Base-by-base conservation (phyloP, 1,140 invertebrate species). In the Nebria ingens region DNA sequence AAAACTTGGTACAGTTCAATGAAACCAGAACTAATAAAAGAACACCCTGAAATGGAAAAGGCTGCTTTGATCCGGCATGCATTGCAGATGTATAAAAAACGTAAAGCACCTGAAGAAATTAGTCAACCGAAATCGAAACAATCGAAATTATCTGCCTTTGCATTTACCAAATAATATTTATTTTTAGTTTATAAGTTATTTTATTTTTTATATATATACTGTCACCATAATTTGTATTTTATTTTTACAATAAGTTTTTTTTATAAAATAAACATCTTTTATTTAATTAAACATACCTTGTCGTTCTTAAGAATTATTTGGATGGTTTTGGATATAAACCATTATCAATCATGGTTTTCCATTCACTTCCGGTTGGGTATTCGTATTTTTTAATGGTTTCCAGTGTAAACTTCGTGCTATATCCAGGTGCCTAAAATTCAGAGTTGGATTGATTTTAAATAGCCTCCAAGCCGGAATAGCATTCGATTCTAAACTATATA, bases 331-430 rank as follows among this genome's bases (percentile, higher is more conserved):
- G 56, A 58, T 68, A 73, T 6, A 68, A 52, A 20, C 71, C 71
- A 56, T 69, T 66, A 0, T 60, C 55, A 53, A 81, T 76, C 73
- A 88, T 77, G 9, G 76, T 68, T 64, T 82, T 73, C 91, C 91
- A 93, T 64, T 83, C 79, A 15, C 64, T 75, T 11, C 91, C 91
- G 56, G 74, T 65, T 0, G 91, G 91, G 71, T 86, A 93, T 56
- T 80, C 74, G 68, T 82, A 91, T 45, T 82, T 77, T 19, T 73
- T 62, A 13, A 92, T 64, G 2, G 82, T 79, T 21, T 80, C 74
- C 1, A 80, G 72, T 59, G 83, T 81, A 59, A 95, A 80, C 65
- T 89, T 79, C 0, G 86, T 86, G 56, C 85, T 88, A 71, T 91
- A 93, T 1, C 90, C 91, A 13, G 86, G 77, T 1, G 64, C 59